A percentile compares a stretch with the other conserved stretches of the same genome.
These are phyloP conservation scores for Crocuta crocuta DNA, from an alignment of 2,113 vertebrate genomes.

Conservation along the genomic window DNA sequence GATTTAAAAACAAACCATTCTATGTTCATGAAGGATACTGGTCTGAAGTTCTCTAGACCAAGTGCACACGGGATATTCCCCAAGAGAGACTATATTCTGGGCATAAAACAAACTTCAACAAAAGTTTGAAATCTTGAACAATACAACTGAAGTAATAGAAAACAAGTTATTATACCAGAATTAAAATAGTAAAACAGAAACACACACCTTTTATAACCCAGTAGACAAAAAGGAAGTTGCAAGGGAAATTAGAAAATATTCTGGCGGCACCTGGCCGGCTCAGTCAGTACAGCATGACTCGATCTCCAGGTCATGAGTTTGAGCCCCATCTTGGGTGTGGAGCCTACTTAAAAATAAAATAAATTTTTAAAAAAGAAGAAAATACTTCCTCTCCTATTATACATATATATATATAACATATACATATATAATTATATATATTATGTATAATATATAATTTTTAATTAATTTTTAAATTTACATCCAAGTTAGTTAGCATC, in stretches of 20 bases:
- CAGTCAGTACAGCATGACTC: background rate
- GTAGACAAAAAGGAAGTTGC: background rate
- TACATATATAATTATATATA: too few species aligned
- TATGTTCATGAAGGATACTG: background rate
- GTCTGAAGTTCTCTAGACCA: background rate
- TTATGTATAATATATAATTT: too few species aligned
- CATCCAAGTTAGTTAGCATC: too few species aligned
- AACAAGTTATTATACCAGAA: background rate
- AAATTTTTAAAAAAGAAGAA: too few species aligned
- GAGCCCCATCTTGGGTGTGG: too few species aligned
- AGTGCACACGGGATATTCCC: too few species aligned
- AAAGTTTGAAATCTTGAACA: background rate
- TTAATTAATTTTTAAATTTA: too few species aligned
- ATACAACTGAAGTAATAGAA: background rate
- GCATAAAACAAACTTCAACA: background rate
- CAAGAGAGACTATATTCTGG: background rate
- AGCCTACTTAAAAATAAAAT: too few species aligned
- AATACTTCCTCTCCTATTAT: too few species aligned
- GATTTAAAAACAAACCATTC: background rate
- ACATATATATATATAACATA: too few species aligned
- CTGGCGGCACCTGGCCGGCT: background rate
- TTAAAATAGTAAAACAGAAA: background rate
- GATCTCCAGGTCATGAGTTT: background rate
- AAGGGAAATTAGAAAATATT: background rate
- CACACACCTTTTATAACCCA: background rate